A percentile compares a stretch with the other conserved stretches of the same genome.
phyloP scores from a whole-genome alignment of 2,113 vertebrate genomes.

The Pantherophis guttatus region DNA sequence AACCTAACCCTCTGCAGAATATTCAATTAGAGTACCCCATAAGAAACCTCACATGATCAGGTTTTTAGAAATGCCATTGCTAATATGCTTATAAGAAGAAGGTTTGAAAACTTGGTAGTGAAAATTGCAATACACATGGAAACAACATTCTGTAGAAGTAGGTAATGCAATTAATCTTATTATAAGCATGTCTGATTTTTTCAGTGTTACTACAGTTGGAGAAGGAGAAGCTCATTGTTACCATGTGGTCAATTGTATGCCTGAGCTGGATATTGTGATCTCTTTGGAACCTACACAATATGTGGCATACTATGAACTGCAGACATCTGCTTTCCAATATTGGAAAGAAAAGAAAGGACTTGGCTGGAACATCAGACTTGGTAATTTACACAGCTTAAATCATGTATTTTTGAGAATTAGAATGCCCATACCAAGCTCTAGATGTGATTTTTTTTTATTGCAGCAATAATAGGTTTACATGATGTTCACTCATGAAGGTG shows the following conservation, averaged over 20 bases:
- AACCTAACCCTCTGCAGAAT: background rate
- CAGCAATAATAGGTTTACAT: background rate
- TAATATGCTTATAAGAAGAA: background rate
- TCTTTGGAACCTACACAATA: background rate
- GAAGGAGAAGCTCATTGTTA: background rate
- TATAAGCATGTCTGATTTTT: background rate
- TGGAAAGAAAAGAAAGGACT: background rate
- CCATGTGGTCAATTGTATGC: background rate
- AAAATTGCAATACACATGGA: background rate
- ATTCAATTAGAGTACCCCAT: background rate
- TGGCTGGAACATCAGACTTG: background rate
- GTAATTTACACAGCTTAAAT: background rate
- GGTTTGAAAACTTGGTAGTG: background rate
- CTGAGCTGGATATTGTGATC: background rate
- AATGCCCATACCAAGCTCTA: background rate
- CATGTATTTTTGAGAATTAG: background rate
- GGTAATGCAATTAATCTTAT: background rate
- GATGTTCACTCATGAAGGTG: background rate
- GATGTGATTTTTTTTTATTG: background rate
- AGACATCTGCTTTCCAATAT: background rate
- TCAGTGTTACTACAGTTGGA: background rate
- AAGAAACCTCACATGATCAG: background rate
- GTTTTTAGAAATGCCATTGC: background rate
- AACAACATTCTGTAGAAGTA: background rate
- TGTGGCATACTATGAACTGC: background rate